Evolutionary conservation across 2,888 invertebrate genomes (phyloP).

Genomic region (Cryptophagus acutangulus): DNA sequence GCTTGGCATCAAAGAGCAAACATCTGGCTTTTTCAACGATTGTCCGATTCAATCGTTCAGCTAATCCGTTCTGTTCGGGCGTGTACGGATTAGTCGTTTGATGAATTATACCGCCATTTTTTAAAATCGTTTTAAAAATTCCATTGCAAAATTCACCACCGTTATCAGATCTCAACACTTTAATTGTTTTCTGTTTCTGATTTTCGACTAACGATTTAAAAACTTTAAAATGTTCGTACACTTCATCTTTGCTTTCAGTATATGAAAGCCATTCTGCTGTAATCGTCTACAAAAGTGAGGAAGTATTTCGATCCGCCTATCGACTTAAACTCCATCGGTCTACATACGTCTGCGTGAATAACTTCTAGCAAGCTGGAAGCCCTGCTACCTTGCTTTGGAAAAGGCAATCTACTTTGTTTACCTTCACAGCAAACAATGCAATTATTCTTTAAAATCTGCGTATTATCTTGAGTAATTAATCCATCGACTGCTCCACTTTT

Average conservation of each 20-base stretch:
- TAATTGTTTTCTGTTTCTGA: constrained; percentile 15
- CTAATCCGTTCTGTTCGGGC: constrained; percentile 24
- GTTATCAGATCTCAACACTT: constrained; percentile 19
- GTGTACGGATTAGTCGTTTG: constrained; percentile 23
- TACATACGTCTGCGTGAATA: constrained; percentile 1
- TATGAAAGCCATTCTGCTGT: constrained; percentile 5
- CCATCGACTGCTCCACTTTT: constrained; percentile 8
- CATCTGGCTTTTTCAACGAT: constrained; percentile 22
- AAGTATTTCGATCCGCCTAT: constrained; percentile 7
- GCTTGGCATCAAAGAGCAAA: constrained; percentile 17
- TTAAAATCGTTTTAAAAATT: constrained; percentile 9
- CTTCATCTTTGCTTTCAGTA: constrained; percentile 9
- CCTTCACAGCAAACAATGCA: constrained; percentile 6
- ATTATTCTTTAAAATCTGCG: neutral
- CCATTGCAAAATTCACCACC: constrained; percentile 13
- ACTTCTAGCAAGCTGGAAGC: neutral
- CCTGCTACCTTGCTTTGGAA: constrained; percentile 1
- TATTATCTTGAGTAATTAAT: neutral
- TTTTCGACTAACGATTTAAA: constrained; percentile 15
- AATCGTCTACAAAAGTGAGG: constrained; percentile 1
- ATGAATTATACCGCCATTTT: constrained; percentile 21
- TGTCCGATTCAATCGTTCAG: constrained; percentile 21
- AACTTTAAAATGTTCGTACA: constrained; percentile 11
- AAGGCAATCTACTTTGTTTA: constrained; percentile 3
- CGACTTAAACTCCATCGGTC: constrained; percentile 6